Conservation (phyloP, 2,113 vertebrate species). For the Nothoprocta perdicaria region DNA sequence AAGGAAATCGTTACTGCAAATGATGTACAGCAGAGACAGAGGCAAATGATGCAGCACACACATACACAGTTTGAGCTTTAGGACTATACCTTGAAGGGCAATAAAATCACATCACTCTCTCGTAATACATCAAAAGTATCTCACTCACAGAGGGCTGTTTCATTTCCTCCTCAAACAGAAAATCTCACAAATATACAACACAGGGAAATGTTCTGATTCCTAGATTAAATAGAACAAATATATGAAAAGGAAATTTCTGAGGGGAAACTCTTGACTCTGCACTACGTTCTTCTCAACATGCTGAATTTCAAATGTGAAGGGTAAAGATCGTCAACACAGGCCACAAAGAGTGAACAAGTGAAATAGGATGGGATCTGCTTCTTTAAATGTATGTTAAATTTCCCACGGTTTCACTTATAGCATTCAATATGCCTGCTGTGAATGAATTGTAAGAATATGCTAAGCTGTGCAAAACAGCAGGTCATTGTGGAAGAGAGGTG, state of each 20-base stretch:
- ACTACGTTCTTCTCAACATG: not conserved
- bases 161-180: conserved; percentile 25
- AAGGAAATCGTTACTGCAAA: conserved; percentile 59
- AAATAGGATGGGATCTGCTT: not conserved
- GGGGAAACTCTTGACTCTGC: not conserved
- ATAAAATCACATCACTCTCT: conserved; percentile 34
- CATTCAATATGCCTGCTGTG: conserved; percentile 33
- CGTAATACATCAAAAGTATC: not conserved
- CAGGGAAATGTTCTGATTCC: not conserved
- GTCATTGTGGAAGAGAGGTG: conserved; percentile 24
- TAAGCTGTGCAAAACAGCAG: conserved; percentile 22
- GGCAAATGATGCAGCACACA: conserved; percentile 35
- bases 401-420: conserved; percentile 8
- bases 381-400: conserved; percentile 12
- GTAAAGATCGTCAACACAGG: not conserved
- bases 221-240: not conserved
- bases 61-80: not conserved
- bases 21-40: conserved; percentile 35
- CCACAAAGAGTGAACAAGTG: not conserved
- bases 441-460: conserved; percentile 5
- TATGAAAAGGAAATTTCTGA: not conserved
- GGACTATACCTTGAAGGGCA: conserved; percentile 42
- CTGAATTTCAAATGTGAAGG: not conserved
- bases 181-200: not conserved
- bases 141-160: not conserved